Conservation (phyloP, 2,113 vertebrate genomes). For the Myotis lucifugus region DNA sequence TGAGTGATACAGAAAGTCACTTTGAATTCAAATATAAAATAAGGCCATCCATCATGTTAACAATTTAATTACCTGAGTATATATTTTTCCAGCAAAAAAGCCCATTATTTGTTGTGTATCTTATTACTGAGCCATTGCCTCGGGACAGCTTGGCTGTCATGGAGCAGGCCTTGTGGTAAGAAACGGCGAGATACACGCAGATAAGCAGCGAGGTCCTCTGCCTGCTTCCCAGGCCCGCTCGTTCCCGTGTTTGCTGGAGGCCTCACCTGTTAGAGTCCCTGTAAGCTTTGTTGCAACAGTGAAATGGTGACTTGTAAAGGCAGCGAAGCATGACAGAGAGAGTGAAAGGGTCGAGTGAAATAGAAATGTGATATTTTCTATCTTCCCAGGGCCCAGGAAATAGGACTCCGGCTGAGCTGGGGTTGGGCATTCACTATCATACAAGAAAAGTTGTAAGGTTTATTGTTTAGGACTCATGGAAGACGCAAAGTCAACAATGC, state of each 20-base stretch:
- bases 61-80: constrained; percentile 96
- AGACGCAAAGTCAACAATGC: constrained; percentile 76
- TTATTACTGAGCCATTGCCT: constrained; percentile 92
- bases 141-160: constrained; percentile 86
- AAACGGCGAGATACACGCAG: constrained; percentile 83
- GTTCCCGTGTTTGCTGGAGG: constrained; percentile 81
- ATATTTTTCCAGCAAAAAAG: constrained; percentile 89
- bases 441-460: constrained; percentile 68
- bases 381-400: constrained; percentile 88
- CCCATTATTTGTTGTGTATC: constrained; percentile 91
- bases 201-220: constrained; percentile 83
- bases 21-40: constrained; percentile 91
- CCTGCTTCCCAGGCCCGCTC: constrained; percentile 74
- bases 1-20: constrained; percentile 83
- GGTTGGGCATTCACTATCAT: constrained; percentile 52
- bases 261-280: constrained; percentile 86
- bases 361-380: constrained; percentile 90
- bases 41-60: constrained; percentile 96
- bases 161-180: constrained; percentile 82
- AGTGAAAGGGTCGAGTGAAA: constrained; percentile 86
- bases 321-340: constrained; percentile 85
- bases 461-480: constrained; percentile 76
- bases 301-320: constrained; percentile 88
- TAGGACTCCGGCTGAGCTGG: constrained; percentile 79
- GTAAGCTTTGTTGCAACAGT: constrained; percentile 85